Conservation (phyloP, 2,797 vertebrate species). For the Fundulus diaphanus region DNA sequence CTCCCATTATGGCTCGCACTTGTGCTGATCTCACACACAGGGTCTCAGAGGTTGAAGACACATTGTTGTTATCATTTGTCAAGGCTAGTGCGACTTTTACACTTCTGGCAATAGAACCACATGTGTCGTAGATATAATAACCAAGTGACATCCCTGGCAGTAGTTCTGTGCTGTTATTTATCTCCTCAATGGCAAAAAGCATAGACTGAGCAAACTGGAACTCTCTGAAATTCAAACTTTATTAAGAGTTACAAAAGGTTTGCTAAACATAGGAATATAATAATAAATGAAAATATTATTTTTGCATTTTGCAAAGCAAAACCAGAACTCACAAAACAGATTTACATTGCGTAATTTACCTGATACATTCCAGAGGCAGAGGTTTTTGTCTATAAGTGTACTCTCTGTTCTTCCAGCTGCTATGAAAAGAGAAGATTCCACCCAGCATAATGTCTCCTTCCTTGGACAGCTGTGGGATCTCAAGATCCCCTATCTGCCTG, state of each 20-base stretch:
- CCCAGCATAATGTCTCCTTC: conserved; percentile 77
- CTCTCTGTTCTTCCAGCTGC: conserved; percentile 67
- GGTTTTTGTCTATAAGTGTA: conserved; percentile 62
- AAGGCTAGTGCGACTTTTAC: conserved; percentile 55
- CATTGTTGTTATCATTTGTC: conserved; percentile 58
- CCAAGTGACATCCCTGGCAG: conserved; percentile 1
- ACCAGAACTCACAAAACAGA: background rate
- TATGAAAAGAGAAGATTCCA: conserved; percentile 79
- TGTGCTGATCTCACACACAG: conserved; percentile 63
- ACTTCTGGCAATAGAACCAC: conserved; percentile 8
- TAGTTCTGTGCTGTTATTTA: conserved; percentile 5
- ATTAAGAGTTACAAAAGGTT: background rate
- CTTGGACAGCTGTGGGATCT: conserved; percentile 68
- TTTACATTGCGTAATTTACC: conserved; percentile 55
- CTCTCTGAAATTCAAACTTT: conserved; percentile 75
- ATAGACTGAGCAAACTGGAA: conserved; percentile 77
- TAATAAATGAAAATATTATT: background rate
- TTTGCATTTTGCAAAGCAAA: background rate
- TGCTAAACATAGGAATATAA: background rate
- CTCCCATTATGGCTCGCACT: conserved; percentile 77
- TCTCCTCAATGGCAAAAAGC: conserved; percentile 78
- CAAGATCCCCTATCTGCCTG: conserved; percentile 54
- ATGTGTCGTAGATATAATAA: conserved; percentile 11
- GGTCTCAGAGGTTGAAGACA: conserved; percentile 1
- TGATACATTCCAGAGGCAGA: conserved; percentile 66